phyloP scores from a whole-genome alignment of 2,888 invertebrate genomes.

The Acheta domesticus region DNA sequence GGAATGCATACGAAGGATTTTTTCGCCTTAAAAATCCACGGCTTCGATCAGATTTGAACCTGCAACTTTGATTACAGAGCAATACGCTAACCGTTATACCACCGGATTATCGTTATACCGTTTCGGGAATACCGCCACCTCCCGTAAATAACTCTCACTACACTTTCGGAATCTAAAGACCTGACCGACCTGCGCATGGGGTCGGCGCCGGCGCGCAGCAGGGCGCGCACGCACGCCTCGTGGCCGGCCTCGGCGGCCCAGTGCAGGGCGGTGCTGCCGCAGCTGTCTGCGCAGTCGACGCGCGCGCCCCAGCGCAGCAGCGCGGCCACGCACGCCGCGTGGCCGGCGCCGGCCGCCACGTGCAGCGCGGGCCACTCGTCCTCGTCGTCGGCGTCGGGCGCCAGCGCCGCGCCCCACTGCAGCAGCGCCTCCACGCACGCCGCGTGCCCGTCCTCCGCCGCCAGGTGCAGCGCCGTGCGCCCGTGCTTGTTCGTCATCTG shows the following conservation, averaged over 20 bases:
- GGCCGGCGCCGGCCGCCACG: not conserved
- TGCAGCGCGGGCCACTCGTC: not conserved
- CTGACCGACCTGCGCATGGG: not conserved
- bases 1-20: too few species aligned
- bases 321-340: not conserved
- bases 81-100: too few species aligned
- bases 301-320: not conserved
- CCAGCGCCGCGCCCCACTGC: not conserved
- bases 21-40: too few species aligned
- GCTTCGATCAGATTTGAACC: too few species aligned
- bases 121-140: too few species aligned
- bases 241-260: constrained; percentile 20
- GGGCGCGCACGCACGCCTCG: not conserved
- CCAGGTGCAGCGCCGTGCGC: constrained; percentile 6
- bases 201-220: not conserved
- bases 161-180: too few species aligned
- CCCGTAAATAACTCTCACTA: too few species aligned
- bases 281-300: not conserved
- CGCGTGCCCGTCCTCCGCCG: not conserved
- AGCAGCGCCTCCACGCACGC: not conserved
- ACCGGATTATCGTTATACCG: too few species aligned
- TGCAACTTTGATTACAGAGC: too few species aligned
- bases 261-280: not conserved
- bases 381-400: not conserved
- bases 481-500: not conserved